Evolutionary conservation across 2,113 vertebrate species (phyloP), one percentile per base, ranked within the genome.

Genomic region (Phainopepla nitens): DNA sequence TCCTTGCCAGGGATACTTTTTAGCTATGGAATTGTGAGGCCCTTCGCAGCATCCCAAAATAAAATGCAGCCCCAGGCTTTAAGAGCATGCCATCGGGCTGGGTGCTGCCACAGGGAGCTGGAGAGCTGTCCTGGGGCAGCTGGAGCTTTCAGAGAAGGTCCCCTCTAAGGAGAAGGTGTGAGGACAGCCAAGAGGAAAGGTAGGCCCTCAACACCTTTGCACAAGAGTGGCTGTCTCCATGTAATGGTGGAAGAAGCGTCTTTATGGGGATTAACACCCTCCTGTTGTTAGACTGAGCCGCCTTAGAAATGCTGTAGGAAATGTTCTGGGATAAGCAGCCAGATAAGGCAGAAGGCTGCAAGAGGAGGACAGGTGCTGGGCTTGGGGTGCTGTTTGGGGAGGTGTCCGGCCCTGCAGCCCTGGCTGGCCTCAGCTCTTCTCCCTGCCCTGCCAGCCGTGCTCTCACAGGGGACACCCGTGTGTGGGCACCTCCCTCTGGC

Each of bases 1-100:
- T 95, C 89, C 95, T 95, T 92, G 73, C 89, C 69, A 44, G 33
- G 83, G 64, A 42, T 68, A 24, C 66, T 64, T 82, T 85, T 93
- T 57, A 82, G 56, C 88, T 81, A 0, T 83, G 93, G 60, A 22
- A 14, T 73, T 81, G 76, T 68, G 85, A 81, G 79, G 62, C 65
- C 15, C 24, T 95, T 89, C 49, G 50, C 58, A 65, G 25, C 68
- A 58, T 93, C 91, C 82, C 5, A 1, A 94, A 93, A 91, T 95
- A 91, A 95, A 95, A 58, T 22, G 66, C 78, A 65, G 66, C 35
- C 45, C 25, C 1, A 3, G 17, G 15, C n/a, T 71, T 62, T n/a
- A 66, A 64, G 71, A 66, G 33, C 62, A 54, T 50, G 90, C 33
- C 15, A 5, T 60, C 0, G 1, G 41, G 65, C 44, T 47, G 89